Base-by-base conservation (phyloP, 1,140 invertebrate genomes). In the Schlechtendalia chinensis region DNA sequence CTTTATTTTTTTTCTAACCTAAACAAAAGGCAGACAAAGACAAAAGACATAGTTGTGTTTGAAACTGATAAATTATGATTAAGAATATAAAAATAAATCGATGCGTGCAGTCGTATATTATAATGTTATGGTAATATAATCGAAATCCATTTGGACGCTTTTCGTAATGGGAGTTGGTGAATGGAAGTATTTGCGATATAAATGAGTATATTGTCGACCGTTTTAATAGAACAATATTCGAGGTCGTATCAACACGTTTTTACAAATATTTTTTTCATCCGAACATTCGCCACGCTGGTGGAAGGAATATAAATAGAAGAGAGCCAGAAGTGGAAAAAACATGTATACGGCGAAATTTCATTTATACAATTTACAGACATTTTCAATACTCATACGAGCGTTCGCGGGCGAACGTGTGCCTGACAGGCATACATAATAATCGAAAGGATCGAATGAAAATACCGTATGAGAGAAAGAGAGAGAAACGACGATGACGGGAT, bases 401-500 rank as follows among this genome's bases (percentile, higher is more conserved):
- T 39, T 77, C n/a, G 56, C 47, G 32, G 24, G 72, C 11, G 12
- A 58, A 58, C 29, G 17, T 39, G 54, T 19, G 58, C 75, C 75
- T 79, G 75, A 59, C 39, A 47, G 32, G 75, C 75, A 79, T 79
- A 61, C 75, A 14, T 79, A 79, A 79, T 79, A 79, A 27, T 79
- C 75, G 56, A 47, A 59, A n/a, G 56, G 58, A 79, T 29, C 39
- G 58, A 77, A 79, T 6, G 24, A 19, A 79, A 27, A 59, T 11
- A 47, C n/a, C 4, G 27, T 32, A 19, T 16, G 14, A 69, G 69
- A 27, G 14, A 54, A 19, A 27, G 11, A 39, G 11, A 39, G 27
- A 11, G 8, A 19, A 27, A 6, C 53, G 1, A 29, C 16, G 19
- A 16, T 10, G 63, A 24, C 58, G 58, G 32, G 39, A 79, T 63